phyloP scores from a whole-genome alignment of 2,113 vertebrate genomes.

The Neotoma lepida region DNA sequence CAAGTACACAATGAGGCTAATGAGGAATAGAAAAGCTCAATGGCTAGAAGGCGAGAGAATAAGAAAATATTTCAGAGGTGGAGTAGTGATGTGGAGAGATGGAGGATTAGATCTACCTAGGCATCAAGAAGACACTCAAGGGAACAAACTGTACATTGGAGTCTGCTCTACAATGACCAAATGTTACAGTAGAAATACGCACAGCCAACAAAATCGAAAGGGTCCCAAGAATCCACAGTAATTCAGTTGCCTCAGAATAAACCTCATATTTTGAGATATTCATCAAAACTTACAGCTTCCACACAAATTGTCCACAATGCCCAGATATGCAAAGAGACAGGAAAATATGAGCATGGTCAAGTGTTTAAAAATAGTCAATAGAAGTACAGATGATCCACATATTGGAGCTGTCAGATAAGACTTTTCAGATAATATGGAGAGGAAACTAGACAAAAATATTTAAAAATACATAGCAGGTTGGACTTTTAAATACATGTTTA shows the following conservation, averaged over 20 bases:
- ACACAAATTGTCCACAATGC: not conserved
- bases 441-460: not conserved
- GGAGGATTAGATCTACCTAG: rapidly evolving
- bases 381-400: not conserved
- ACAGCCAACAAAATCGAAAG: not conserved
- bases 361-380: not conserved
- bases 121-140: not conserved
- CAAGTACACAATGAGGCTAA: not conserved
- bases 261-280: not conserved
- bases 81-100: not conserved
- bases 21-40: not conserved
- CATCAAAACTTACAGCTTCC: not conserved
- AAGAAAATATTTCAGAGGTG: not conserved
- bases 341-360: not conserved
- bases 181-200: not conserved
- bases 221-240: not conserved
- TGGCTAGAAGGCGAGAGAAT: not conserved
- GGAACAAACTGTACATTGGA: not conserved
- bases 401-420: not conserved
- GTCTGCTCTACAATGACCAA: not conserved
- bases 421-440: not conserved
- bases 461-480: not conserved
- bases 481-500: not conserved
- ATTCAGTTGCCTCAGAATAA: not conserved
- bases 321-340: not conserved